Percentiles rank a stretch among this genome's conserved stretches.
phyloP scores from a whole-genome alignment of 2,888 invertebrate genomes.

The Rhamphomyia laevipes region DNA sequence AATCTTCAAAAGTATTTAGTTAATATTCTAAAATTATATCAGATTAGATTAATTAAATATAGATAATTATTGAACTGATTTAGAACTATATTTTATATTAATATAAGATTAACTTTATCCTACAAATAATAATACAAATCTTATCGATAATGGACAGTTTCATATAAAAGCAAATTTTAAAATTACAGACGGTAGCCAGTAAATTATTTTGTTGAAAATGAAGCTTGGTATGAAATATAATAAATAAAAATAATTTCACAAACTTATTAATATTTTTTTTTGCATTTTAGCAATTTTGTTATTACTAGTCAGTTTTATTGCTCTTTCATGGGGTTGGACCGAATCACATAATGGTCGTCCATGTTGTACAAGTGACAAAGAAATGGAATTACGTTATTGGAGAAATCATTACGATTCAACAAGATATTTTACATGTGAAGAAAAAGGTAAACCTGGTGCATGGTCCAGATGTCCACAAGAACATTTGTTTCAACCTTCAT shows the following conservation, averaged over 20 bases:
- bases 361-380: conserved; percentile 1
- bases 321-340: neutral
- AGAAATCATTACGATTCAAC: conserved; percentile 8
- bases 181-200: no score
- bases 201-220: neutral
- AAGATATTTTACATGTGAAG: conserved; percentile 5
- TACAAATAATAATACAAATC: no score
- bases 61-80: no score
- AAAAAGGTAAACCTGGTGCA: neutral
- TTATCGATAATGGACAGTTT: no score
- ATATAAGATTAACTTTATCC: no score
- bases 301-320: neutral
- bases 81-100: no score
- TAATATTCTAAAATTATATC: no score
- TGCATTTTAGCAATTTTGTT: neutral
- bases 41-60: no score
- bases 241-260: neutral
- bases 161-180: no score
- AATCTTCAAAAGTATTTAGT: no score
- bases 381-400: conserved; percentile 4
- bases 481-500: neutral
- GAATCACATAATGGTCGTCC: conserved; percentile 8
- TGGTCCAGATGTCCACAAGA: neutral
- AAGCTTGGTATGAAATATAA: neutral
- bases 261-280: neutral